Evolutionary conservation across 1,140 invertebrate genomes (phyloP).

Genomic region (Brachionus koreanus): DNA sequence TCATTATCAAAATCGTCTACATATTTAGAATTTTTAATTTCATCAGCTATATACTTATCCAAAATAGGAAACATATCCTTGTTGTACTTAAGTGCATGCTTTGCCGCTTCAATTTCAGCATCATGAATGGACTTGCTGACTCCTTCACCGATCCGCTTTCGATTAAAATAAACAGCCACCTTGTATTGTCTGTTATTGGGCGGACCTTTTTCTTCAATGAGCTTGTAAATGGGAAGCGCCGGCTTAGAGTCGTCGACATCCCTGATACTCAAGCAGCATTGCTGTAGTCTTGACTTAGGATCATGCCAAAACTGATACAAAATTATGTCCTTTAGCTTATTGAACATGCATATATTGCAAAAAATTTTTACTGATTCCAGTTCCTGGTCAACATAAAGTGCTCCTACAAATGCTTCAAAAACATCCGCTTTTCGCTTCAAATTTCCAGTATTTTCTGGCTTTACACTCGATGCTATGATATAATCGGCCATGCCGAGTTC

Average conservation of each 20-base stretch:
- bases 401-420: slow-evolving; percentile 65
- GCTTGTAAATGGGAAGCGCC: slow-evolving; percentile 90
- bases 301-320: slow-evolving; percentile 99
- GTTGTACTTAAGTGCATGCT: slow-evolving; percentile 72
- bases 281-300: slow-evolving; percentile 97
- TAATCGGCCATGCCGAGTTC: slow-evolving; percentile 89
- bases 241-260: slow-evolving; percentile 85
- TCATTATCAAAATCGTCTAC: background rate
- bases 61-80: slow-evolving; percentile 40
- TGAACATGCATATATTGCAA: slow-evolving; percentile 92
- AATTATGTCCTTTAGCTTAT: slow-evolving; percentile 80
- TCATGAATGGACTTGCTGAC: slow-evolving; percentile 90
- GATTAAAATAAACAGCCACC: slow-evolving; percentile 93
- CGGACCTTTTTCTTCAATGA: slow-evolving; percentile 88
- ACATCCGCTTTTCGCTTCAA: slow-evolving; percentile 75
- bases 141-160: slow-evolving; percentile 78
- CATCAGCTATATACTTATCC: slow-evolving; percentile 61
- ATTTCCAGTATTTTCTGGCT: slow-evolving; percentile 56
- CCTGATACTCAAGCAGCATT: slow-evolving; percentile 92
- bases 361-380: slow-evolving; percentile 81
- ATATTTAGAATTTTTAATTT: slow-evolving; percentile 52
- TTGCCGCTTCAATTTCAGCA: slow-evolving; percentile 95
- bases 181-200: slow-evolving; percentile 92
- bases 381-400: slow-evolving; percentile 93
- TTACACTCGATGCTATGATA: slow-evolving; percentile 73